Evolutionary conservation across 2,113 vertebrate genomes (phyloP).

Genomic region (Promerops cafer): DNA sequence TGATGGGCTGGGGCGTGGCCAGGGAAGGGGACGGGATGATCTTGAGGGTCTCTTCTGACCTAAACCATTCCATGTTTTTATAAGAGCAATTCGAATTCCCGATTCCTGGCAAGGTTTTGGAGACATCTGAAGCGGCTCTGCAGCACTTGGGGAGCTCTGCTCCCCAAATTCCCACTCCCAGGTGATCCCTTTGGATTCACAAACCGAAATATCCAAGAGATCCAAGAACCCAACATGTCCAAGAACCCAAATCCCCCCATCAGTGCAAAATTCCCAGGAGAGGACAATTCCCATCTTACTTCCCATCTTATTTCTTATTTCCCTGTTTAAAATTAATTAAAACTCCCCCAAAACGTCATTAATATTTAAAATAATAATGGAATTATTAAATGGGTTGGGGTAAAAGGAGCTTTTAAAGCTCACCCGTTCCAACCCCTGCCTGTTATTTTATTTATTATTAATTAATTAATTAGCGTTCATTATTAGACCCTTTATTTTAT

Average conservation of each 20-base stretch:
- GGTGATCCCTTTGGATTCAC: background rate
- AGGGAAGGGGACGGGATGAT: background rate
- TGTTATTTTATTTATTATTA: background rate
- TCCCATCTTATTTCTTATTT: background rate
- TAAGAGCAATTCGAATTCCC: background rate
- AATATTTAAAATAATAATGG: background rate
- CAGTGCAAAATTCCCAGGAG: background rate
- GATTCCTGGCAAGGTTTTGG: background rate
- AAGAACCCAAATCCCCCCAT: background rate
- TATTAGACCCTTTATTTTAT: background rate
- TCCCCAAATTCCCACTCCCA: background rate
- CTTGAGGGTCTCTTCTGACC: background rate
- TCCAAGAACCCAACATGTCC: background rate
- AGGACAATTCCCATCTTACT: background rate
- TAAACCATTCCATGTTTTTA: background rate
- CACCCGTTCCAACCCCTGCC: background rate
- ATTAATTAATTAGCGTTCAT: background rate
- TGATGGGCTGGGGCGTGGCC: fast-evolving
- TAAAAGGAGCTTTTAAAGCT: background rate
- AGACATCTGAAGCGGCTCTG: fast-evolving
- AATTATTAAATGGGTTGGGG: background rate
- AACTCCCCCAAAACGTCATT: background rate
- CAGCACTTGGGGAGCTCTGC: background rate
- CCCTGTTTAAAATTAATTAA: background rate
- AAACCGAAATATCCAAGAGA: background rate